phyloP scores from a whole-genome alignment of 2,797 vertebrate species.

The Sebastes cheni region DNA sequence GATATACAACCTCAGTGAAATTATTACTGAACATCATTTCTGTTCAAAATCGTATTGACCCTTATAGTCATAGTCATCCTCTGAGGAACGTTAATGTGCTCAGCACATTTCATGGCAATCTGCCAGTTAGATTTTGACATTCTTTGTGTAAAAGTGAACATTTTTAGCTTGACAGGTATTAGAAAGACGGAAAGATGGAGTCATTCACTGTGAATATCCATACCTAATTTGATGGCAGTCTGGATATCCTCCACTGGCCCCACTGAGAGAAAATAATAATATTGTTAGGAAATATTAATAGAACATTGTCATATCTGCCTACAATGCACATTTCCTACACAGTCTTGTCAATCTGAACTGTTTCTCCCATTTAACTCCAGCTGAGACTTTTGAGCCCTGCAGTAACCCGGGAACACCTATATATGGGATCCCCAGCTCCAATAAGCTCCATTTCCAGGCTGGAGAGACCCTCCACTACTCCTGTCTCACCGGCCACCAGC shows the following conservation, averaged over 20 bases:
- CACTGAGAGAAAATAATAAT: not conserved
- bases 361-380: conserved; percentile 63
- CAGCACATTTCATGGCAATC: too few relatives aligned
- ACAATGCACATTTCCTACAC: not conserved
- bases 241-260: not conserved
- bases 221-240: not conserved
- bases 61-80: not conserved
- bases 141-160: not conserved
- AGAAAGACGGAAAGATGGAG: not conserved
- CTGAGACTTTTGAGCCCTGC: conserved; percentile 89
- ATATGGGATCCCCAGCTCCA: conserved; percentile 86
- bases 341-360: not conserved
- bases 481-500: conserved; percentile 85
- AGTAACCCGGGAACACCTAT: conserved; percentile 87
- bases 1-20: not conserved
- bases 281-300: not conserved
- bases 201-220: not conserved
- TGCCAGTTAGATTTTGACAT: not conserved
- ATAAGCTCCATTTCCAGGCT: conserved; percentile 85
- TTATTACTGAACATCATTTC: not conserved
- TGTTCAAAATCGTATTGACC: not conserved
- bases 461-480: conserved; percentile 89
- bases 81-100: not conserved
- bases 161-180: not conserved
- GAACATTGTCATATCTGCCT: not conserved